A percentile compares a stretch with the other conserved stretches of the same genome.
These are phyloP conservation scores for Micromussa lordhowensis DNA, from an alignment of 92 coral and sea anemone genomes.

Conservation along the genomic window DNA sequence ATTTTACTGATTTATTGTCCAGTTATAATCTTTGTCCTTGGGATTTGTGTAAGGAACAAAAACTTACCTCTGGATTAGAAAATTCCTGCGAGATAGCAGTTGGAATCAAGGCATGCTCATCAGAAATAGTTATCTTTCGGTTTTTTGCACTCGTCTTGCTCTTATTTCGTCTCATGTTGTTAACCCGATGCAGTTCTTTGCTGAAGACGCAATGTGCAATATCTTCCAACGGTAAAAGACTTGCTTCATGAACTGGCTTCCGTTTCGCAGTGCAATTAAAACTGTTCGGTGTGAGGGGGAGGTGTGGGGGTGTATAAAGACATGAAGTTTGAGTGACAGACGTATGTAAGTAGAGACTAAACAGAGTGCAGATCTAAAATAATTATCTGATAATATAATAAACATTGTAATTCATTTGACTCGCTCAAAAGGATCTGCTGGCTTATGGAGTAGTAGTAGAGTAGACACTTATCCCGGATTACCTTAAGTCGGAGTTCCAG, in stretches of 20 bases:
- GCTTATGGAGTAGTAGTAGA: too few species aligned
- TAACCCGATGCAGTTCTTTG: background rate
- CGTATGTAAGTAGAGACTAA: too few species aligned
- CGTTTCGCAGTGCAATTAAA: conserved; percentile 4
- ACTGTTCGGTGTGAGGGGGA: background rate
- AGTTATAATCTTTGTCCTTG: background rate
- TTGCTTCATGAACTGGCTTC: conserved; percentile 9
- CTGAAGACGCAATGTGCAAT: background rate
- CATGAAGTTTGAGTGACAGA: background rate
- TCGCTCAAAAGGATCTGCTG: too few species aligned
- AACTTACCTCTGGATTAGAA: conserved; percentile 27
- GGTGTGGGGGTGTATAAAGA: conserved; percentile 22
- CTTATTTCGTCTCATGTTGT: background rate
- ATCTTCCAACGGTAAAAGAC: conserved; percentile 32
- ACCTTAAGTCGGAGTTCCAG: too few species aligned
- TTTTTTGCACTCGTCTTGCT: background rate
- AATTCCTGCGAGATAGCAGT: background rate
- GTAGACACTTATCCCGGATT: too few species aligned
- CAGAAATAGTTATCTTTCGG: background rate
- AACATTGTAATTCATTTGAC: background rate
- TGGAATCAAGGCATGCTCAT: background rate
- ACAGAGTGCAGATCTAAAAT: background rate
- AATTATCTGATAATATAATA: background rate
- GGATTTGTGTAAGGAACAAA: background rate
- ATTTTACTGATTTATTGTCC: background rate